Evolutionary conservation across 2,113 vertebrate genomes (phyloP), one percentile per base, ranked within the genome.

Genomic region (Thunnus thynnus): DNA sequence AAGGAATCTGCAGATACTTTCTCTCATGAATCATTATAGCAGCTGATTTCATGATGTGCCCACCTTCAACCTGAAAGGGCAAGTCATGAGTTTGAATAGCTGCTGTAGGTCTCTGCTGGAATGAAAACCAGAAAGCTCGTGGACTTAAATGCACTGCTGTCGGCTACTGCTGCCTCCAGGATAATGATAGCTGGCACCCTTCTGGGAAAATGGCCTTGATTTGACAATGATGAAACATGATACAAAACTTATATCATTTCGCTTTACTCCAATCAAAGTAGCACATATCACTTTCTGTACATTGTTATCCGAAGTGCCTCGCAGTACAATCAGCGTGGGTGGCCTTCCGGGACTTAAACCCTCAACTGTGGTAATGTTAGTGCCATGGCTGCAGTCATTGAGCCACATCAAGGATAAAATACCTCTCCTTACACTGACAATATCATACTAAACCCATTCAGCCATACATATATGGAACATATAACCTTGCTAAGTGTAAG

Each of bases 131-230:
- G 20, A 36, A 12, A 47, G 46, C 57, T 30, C 48, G 22, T 41
- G 48, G 69, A 58, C 41, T 47, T 46, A 0, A 17, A 57, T 51
- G 52, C 41, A 41, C 44, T 25, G 36, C 46, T 67, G 20, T 6
- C 52, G 60, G 32, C 44, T 20, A 12, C 16, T 13, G 6, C 58
- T 71, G 78, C 47, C 72, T 84, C 55, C 44, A 57, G 56, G 36
- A 76, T 68, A 84, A 89, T 58, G 50, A 80, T 41, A 72, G 52
- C 77, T n/a, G 71, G 56, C 60, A 36, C 32, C 72, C 78, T 74
- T 76, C 61, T 55, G 44, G 30, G 63, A 71, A 74, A 84, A 74
- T 57, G 14, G 50, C 51, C 62, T 55, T 70, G 27, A 68, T 74
- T 52, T 69, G 76, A 85, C 70, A 73, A 63, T 74, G 64, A 68